Base-by-base conservation (phyloP, 2,888 invertebrate species). In the Pinctada fucata region DNA sequence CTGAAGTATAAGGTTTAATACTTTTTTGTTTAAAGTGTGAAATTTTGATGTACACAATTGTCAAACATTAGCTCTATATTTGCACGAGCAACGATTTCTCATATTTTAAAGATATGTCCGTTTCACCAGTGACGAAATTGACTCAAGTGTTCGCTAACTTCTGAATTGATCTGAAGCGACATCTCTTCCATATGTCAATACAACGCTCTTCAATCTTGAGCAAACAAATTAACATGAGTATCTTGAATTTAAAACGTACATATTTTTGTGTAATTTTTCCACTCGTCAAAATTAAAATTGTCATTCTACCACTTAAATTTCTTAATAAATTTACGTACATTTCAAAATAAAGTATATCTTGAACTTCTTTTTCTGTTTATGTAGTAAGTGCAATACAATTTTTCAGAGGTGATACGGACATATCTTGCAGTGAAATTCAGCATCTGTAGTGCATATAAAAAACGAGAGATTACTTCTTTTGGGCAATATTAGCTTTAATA, bases 21-120 rank as follows among this genome's bases (percentile, higher is more conserved):
- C 76, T 65, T 71, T 76, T 76, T 76, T 76, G 76, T 76, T 72
- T 76, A 76, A 76, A 76, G 76, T 76, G 76, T 76, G 76, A 76
- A 76, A 72, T 66, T 64, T 76, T 47, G 45, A 50, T 13, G 50
- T 65, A 48, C 49, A 64, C 50, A 50, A 65, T 74, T 74, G 74
- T 74, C 74, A 74, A 74, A 74, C 66, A 31, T 16, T 4, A 65
- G 74, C 74, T 10, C 49, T 49, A 5, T 74, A 74, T 74, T 74
- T 74, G 66, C 74, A 74, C 74, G 74, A 48, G 65, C 74, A 16
- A 16, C 13, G 5, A 63, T 48, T 48, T 63, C n/a, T 74, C 74
- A 65, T 74, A 65, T 50, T 66, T 74, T 49, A 8, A 16, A 49
- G 50, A 16, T 48, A 16, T n/a, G 45, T 5, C 6, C 74, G 65